These are phyloP conservation scores for Stegastes partitus DNA, from an alignment of 2,113 vertebrate genomes.

Conservation along the genomic window DNA sequence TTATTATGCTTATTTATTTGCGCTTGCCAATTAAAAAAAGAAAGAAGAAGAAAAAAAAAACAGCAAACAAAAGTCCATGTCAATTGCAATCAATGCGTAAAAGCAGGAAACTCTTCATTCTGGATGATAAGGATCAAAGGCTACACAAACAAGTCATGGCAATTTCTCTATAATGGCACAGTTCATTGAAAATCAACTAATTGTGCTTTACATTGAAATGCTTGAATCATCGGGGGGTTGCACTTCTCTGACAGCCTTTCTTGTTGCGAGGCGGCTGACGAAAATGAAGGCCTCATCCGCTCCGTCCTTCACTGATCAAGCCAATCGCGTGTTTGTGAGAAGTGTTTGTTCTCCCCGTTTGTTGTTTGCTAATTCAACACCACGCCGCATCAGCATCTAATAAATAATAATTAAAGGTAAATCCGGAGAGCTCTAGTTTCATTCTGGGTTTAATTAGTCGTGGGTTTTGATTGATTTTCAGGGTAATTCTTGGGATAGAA, in stretches of 20 bases:
- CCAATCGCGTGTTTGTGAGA: neutral
- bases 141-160: neutral
- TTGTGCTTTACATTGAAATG: no score
- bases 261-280: neutral
- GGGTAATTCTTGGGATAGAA: no score
- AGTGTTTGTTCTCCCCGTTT: neutral
- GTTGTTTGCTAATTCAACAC: neutral
- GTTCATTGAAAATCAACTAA: neutral
- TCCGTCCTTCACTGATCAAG: neutral
- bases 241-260: no score
- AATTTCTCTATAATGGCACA: neutral
- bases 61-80: neutral
- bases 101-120: constrained; percentile 7
- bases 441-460: constrained; percentile 34
- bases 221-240: no score
- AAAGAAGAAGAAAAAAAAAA: neutral
- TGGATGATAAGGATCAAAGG: constrained; percentile 25
- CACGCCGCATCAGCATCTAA: neutral
- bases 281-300: neutral
- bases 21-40: neutral
- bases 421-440: constrained; percentile 13
- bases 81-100: neutral
- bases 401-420: constrained; percentile 53
- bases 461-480: constrained; percentile 20
- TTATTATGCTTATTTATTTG: neutral